Evolutionary conservation across 2,888 invertebrate genomes (phyloP), one percentile per base, ranked within the genome.

Genomic region (Heliconius ethilla): DNA sequence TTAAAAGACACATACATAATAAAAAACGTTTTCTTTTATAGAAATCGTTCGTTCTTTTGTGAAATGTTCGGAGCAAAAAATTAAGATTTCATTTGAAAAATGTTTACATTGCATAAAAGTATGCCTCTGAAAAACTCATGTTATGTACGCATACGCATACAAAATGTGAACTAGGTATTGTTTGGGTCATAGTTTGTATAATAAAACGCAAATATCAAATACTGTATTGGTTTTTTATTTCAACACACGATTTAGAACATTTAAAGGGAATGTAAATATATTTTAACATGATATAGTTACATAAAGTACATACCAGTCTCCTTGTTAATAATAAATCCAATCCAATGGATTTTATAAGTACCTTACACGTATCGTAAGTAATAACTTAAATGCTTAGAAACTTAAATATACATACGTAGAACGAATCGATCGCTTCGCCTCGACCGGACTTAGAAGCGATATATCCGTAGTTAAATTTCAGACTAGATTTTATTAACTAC

Each of bases 301-400:
- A 85, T 86, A 90, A 91, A 92, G 92, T 92, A 92, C 91, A 92
- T 90, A 90, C 90, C 94, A 94, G 94, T 94, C 94, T 94, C 93
- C 92, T 91, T 89, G 91, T 91, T 90, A 88, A 87, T 90, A 90
- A 89, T 88, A 90, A 93, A 92, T 90, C 91, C 90, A 83, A 88
- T 87, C 90, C 90, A 83, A 88, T 87, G 89, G 91, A 90, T 91
- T 83, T 82, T 84, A 86, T 91, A 92, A 93, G 92, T 93, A 92
- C 90, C 88, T 88, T 87, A 88, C 81, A 83, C 87, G 87, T 81
- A 81, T 75, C 86, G 85, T 89, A 90, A 85, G 86, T 87, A 88
- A 91, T 92, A 91, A 91, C 93, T 92, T 94, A 94, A 93, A 93
- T 93, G 93, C 93, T 91, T 92, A 91, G 78, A 85, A 88, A 89